Evolutionary conservation across 2,888 invertebrate species (phyloP).

Genomic region (Sisyra nigra): DNA sequence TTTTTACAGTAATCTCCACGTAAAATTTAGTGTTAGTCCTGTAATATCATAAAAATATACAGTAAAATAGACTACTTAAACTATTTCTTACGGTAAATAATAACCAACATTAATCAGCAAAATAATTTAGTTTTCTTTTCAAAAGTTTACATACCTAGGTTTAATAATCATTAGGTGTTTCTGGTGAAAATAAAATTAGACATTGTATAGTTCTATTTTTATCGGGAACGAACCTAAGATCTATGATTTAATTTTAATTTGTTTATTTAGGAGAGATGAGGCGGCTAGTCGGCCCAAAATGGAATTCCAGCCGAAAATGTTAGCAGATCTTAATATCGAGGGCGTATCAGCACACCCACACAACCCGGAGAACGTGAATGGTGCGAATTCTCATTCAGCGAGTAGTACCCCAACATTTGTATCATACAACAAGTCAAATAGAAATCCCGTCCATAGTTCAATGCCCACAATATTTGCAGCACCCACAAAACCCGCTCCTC

Average conservation of each 20-base stretch:
- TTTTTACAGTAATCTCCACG: too few species aligned
- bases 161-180: not conserved
- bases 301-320: constrained; percentile 83
- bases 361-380: not conserved
- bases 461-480: constrained; percentile 15
- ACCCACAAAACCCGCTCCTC: constrained; percentile 17
- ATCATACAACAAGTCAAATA: constrained; percentile 10
- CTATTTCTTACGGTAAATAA: too few species aligned
- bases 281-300: constrained; percentile 75
- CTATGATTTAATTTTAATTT: too few species aligned
- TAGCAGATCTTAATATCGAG: constrained; percentile 75
- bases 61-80: too few species aligned
- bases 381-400: constrained; percentile 2
- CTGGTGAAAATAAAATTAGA: too few species aligned
- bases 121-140: too few species aligned
- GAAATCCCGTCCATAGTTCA: constrained; percentile 11
- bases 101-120: too few species aligned
- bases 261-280: constrained; percentile 65
- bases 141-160: not conserved
- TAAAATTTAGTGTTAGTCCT: too few species aligned
- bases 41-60: too few species aligned
- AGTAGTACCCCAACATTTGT: constrained; percentile 12
- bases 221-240: too few species aligned
- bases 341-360: constrained; percentile 42
- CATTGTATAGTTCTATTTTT: too few species aligned